These are phyloP conservation scores for Rhynchonema sp. DNA, from an alignment of 2,888 invertebrate genomes.

Conservation along the genomic window DNA sequence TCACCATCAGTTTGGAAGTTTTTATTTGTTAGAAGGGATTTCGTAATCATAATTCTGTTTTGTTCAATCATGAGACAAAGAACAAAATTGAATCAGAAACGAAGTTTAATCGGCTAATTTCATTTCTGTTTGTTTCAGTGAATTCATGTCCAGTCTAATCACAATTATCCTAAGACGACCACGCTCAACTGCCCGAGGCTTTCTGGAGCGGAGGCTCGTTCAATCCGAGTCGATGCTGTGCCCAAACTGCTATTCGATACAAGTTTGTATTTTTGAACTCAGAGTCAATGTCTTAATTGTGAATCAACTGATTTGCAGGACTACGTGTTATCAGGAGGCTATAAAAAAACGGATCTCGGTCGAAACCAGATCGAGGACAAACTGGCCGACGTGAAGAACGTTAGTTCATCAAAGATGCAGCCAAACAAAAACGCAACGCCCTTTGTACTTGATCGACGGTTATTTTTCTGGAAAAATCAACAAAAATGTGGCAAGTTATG, in stretches of 20 bases:
- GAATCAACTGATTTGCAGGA: slow-evolving; percentile 6
- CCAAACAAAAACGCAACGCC: not conserved
- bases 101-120: too few relatives aligned
- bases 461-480: too few relatives aligned
- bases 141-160: slow-evolving; percentile 60
- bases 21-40: slow-evolving; percentile 55
- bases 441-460: too few relatives aligned
- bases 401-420: not conserved
- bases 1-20: slow-evolving; percentile 55
- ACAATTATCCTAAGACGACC: slow-evolving; percentile 32
- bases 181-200: slow-evolving; percentile 49
- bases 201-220: slow-evolving; percentile 83
- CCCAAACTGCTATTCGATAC: slow-evolving; percentile 51
- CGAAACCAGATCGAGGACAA: not conserved
- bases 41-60: slow-evolving; percentile 41
- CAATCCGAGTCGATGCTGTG: slow-evolving; percentile 61
- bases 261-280: not conserved
- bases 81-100: too few relatives aligned
- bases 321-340: slow-evolving; percentile 1
- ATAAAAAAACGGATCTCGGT: not conserved
- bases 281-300: slow-evolving; percentile 2
- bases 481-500: too few relatives aligned
- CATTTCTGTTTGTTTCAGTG: not conserved
- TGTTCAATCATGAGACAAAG: too few relatives aligned
- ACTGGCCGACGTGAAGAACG: not conserved